Base-by-base conservation (phyloP, 2,797 vertebrate species). In the Discoglossus pictus region DNA sequence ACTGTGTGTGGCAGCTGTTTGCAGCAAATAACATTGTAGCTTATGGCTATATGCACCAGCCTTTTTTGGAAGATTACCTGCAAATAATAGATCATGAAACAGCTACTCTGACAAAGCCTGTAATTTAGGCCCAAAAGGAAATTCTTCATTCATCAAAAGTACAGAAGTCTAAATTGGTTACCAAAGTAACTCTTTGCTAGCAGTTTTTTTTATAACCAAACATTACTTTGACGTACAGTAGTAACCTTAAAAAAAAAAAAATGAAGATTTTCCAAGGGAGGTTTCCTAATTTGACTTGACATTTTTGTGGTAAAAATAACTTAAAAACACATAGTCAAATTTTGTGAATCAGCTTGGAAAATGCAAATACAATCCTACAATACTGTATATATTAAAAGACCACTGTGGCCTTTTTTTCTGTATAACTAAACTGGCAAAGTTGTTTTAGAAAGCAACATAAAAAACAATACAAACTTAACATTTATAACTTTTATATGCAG, bases 71-170 rank as follows among this genome's bases (percentile, higher is more conserved):
- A 90, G 89, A 90, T 89, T 90, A 86, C 85, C 81, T 87, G 82
- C 86, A 92, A 91, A 91, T 91, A 90, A 90, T 85, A 92, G 88
- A 87, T 89, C 87, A 87, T 72, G 75, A 89, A 86, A 87, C 80
- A 87, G 79, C 77, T 86, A 78, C 83, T 80, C 80, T 76, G 62
- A 82, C 78, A 67, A 87, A 83, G 80, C 83, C 90, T 91, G 83
- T 92, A 92, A 92, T 92, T 92, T 92, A 85, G 82, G 80, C 82
- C 75, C 77, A 79, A 87, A 86, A 89, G 89, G 88, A 89, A 92
- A 92, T 90, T 89, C 88, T 90, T 89, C 84, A 87, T 89, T 90
- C 88, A 87, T 91, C 86, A 89, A 83, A 83, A 75, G 60, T 82
- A 80, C 74, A 68, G 78, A 82, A 83, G 84, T 73, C 83, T 78